A percentile compares a stretch with the other conserved stretches of the same genome.
Conservation (phyloP, 2,888 invertebrate species). For the Thumatha senex region DNA sequence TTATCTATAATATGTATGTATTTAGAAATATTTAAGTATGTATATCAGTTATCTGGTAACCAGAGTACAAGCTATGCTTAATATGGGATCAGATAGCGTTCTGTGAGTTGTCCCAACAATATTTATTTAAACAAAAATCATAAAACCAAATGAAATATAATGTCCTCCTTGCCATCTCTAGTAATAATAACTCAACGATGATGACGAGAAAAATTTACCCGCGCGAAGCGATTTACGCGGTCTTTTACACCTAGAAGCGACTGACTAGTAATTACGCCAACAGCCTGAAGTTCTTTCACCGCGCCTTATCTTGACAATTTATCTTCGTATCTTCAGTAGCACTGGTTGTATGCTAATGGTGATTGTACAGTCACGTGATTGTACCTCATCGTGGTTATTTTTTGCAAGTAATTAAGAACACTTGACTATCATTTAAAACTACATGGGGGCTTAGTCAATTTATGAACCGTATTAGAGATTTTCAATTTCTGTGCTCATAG, state of each 20-base stretch:
- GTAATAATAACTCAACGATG: constrained; percentile 9
- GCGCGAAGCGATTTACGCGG: constrained; percentile 34
- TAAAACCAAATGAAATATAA: too few species aligned
- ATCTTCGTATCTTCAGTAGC: constrained; percentile 67
- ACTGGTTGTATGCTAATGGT: constrained; percentile 75
- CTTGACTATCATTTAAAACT: constrained; percentile 3
- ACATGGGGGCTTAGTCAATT: background rate
- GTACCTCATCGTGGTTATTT: constrained; percentile 5
- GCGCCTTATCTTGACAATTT: constrained; percentile 70
- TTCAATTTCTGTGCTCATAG: background rate
- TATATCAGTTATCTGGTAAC: too few species aligned
- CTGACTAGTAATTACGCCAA: constrained; percentile 61
- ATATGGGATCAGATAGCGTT: too few species aligned
- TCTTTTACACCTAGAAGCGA: constrained; percentile 47
- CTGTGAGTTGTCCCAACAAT: too few species aligned
- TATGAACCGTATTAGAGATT: too few species aligned
- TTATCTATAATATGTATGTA: too few species aligned
- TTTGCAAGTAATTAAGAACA: constrained; percentile 31
- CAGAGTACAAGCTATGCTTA: too few species aligned
- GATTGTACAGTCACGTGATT: constrained; percentile 39
- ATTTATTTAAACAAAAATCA: too few species aligned
- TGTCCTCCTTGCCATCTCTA: constrained; percentile 7
- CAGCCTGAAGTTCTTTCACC: constrained; percentile 66
- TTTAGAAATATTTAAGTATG: too few species aligned
- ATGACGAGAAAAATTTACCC: constrained; percentile 26